phyloP scores from a whole-genome alignment of 2,797 vertebrate genomes.

The Steatocranus sp. region DNA sequence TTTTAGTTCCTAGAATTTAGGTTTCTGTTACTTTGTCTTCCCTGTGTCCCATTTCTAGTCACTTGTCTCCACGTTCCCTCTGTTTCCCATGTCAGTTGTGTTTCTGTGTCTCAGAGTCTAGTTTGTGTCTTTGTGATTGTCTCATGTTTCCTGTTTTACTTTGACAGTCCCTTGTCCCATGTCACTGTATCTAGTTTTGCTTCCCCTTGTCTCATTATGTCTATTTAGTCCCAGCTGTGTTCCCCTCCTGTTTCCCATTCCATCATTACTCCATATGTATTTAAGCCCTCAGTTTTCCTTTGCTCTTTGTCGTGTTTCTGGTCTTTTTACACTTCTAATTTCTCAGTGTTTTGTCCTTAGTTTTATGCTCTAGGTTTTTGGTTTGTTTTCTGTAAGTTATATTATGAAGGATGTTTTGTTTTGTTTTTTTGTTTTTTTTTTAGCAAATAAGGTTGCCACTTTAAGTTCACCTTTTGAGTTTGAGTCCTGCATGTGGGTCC shows the following conservation, averaged over 20 bases:
- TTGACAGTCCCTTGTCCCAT: background rate
- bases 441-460: background rate
- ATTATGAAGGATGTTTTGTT: background rate
- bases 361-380: background rate
- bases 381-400: background rate
- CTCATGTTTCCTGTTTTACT: background rate
- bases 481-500: background rate
- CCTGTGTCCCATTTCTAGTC: background rate
- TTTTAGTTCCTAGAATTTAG: background rate
- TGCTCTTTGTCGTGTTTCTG: background rate
- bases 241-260: background rate
- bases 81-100: background rate
- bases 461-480: background rate
- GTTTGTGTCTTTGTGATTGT: background rate
- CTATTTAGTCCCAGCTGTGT: background rate
- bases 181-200: background rate
- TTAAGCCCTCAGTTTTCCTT: background rate
- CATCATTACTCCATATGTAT: background rate
- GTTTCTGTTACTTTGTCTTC: background rate
- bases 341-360: background rate
- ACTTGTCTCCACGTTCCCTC: background rate
- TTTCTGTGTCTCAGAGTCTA: background rate
- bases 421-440: background rate
- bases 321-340: background rate
- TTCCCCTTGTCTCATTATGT: background rate